Percentiles rank a stretch among this genome's conserved stretches.
Evolutionary conservation across 2,797 vertebrate species (phyloP).

Genomic region (Garrulus glandarius): DNA sequence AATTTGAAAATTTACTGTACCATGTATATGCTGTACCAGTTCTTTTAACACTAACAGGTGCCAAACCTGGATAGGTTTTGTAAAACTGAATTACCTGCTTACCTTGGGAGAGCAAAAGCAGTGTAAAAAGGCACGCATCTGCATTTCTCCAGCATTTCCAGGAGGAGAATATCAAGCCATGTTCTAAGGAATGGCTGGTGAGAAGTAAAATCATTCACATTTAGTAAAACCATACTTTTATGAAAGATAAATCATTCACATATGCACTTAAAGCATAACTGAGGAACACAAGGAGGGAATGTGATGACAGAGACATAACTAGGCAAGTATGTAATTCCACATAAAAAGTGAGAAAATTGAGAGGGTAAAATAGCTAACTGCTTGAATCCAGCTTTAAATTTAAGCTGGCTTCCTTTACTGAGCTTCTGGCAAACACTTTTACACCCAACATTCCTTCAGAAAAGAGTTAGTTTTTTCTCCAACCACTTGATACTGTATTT

Average conservation of each 20-base stretch:
- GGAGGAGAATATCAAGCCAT: neutral
- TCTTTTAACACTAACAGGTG: neutral
- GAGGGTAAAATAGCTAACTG: neutral
- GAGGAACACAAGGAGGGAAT: neutral
- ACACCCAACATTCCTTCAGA: neutral
- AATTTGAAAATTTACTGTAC: neutral
- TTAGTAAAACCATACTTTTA: neutral
- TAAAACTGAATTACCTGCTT: neutral
- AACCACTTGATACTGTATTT: neutral
- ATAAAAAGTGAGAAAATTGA: neutral
- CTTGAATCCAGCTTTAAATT: neutral
- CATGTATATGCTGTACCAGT: neutral
- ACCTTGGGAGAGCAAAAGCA: neutral
- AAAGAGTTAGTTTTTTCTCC: neutral
- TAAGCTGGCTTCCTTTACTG: neutral
- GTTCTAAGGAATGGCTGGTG: neutral
- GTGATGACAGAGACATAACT: neutral
- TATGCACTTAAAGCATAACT: neutral
- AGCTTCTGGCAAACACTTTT: neutral
- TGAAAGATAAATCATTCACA: neutral
- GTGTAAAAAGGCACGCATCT: neutral
- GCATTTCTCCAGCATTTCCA: neutral
- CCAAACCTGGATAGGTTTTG: neutral
- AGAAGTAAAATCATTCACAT: neutral
- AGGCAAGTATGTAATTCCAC: neutral